These are phyloP conservation scores for Atopsyche davidsoni DNA, from an alignment of 1,140 invertebrate species.

Conservation along the genomic window DNA sequence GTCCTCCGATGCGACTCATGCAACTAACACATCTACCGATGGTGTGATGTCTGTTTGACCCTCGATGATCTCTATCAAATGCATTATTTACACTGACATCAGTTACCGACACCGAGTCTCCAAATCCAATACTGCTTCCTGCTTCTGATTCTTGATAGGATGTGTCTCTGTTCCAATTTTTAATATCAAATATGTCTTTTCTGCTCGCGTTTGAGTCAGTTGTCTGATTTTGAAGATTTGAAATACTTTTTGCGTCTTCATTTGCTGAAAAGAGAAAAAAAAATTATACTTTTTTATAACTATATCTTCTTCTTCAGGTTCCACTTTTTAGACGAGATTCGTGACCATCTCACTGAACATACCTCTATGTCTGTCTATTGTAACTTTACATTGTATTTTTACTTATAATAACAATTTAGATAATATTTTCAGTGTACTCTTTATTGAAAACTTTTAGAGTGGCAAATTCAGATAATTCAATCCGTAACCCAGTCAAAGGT, in stretches of 20 bases:
- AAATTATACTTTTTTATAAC: slow-evolving; percentile 33
- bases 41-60: slow-evolving; percentile 8
- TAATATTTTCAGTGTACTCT: too few relatives aligned
- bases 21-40: slow-evolving; percentile 61
- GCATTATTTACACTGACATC: slow-evolving; percentile 32
- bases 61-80: slow-evolving; percentile 9
- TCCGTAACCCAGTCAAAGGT: too few relatives aligned
- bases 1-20: slow-evolving; percentile 65
- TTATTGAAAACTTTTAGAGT: too few relatives aligned
- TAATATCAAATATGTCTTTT: slow-evolving; percentile 2
- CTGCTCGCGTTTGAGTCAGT: slow-evolving; percentile 4
- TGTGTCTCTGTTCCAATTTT: slow-evolving; percentile 18
- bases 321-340: too few relatives aligned
- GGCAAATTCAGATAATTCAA: too few relatives aligned
- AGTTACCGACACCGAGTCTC: slow-evolving; percentile 46
- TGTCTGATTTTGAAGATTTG: slow-evolving; percentile 6
- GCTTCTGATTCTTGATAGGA: slow-evolving; percentile 27
- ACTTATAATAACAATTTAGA: too few relatives aligned
- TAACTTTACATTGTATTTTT: too few relatives aligned
- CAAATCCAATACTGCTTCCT: slow-evolving; percentile 53
- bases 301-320: too few relatives aligned
- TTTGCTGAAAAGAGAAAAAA: slow-evolving; percentile 3
- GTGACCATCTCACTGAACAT: too few relatives aligned
- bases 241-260: slow-evolving; percentile 11
- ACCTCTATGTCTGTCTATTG: too few relatives aligned